These are phyloP conservation scores for Pteruthius melanotis DNA, from an alignment of 2,113 vertebrate genomes.

Conservation along the genomic window DNA sequence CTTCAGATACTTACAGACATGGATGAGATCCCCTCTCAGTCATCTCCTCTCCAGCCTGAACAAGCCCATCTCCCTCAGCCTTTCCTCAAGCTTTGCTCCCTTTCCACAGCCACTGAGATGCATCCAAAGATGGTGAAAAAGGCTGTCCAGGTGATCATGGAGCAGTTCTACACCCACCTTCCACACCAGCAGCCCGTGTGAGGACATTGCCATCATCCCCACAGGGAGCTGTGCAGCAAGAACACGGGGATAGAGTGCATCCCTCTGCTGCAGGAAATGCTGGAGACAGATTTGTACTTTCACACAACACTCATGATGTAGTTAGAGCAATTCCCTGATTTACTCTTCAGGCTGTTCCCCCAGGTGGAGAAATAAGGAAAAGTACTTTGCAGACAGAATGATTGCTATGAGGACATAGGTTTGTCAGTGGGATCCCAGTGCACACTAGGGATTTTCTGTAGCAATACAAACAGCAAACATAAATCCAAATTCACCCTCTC, in stretches of 20 bases:
- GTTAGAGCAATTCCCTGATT: neutral
- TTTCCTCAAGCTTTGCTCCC: neutral
- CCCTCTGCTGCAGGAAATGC: neutral
- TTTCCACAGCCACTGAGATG: neutral
- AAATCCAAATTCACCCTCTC: neutral
- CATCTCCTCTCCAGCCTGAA: neutral
- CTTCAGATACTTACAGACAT: neutral
- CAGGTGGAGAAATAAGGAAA: neutral
- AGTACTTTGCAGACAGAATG: neutral
- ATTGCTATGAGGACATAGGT: neutral
- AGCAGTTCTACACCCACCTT: conserved; percentile 91
- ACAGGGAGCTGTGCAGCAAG: conserved; percentile 89
- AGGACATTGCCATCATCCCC: conserved; percentile 89
- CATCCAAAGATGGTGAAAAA: conserved; percentile 85
- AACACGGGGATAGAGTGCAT: conserved; percentile 75
- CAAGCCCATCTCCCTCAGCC: neutral
- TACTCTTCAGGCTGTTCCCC: neutral
- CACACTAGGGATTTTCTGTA: neutral
- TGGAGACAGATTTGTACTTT: neutral
- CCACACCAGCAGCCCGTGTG: conserved; percentile 89
- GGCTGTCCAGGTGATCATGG: conserved; percentile 88
- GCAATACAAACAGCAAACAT: neutral
- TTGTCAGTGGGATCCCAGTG: neutral
- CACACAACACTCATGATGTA: neutral
- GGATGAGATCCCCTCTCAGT: neutral